Conservation (phyloP, 2,888 invertebrate species). For the Coelinius sp. region DNA sequence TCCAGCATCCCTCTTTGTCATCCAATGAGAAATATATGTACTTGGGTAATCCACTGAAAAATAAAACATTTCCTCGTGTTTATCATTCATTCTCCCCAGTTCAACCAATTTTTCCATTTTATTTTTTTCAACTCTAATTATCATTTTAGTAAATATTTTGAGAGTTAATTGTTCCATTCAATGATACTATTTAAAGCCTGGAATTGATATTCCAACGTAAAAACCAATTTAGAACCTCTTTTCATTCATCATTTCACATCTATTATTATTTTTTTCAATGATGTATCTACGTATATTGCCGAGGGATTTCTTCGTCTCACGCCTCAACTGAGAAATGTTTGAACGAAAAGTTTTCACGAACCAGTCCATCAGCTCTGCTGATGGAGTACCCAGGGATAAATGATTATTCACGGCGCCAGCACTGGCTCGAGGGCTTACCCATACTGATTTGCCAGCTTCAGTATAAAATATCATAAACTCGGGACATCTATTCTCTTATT, state of each 20-base stretch:
- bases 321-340: conserved; percentile 2
- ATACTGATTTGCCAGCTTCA: conserved; percentile 44
- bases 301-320: conserved; percentile 14
- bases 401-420: conserved; percentile 44
- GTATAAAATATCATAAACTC: conserved; percentile 10
- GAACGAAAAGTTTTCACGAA: conserved; percentile 34
- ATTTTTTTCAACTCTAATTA: not conserved
- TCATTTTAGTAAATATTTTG: not conserved
- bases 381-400: conserved; percentile 42
- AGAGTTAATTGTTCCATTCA: too few relatives aligned
- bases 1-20: conserved; percentile 14
- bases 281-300: conserved; percentile 10
- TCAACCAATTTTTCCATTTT: not conserved
- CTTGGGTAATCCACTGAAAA: conserved; percentile 34
- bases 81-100: conserved; percentile 28
- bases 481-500: not conserved
- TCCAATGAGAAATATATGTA: conserved; percentile 36
- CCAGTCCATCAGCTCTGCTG: conserved; percentile 15
- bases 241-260: not conserved
- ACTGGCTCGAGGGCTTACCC: conserved; percentile 35
- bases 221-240: not conserved
- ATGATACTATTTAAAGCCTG: too few relatives aligned
- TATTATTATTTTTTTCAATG: not conserved
- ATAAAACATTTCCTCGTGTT: conserved; percentile 32
- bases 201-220: not conserved